Evolutionary conservation across 1,140 invertebrate genomes (phyloP).

Genomic region (Pseudobourletiella spinata): DNA sequence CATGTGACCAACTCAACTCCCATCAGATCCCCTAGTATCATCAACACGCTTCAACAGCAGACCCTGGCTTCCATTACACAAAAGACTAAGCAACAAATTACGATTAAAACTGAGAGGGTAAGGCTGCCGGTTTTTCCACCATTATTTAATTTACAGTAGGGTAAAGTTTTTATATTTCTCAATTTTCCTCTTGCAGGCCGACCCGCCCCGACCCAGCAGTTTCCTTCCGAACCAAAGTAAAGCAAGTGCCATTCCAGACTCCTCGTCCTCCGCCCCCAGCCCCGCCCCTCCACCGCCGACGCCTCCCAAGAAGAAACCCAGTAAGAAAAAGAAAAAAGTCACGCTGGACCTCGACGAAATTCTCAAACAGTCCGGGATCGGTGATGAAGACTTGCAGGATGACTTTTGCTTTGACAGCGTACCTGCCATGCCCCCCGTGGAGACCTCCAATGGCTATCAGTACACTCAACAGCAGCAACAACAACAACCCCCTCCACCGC

Average conservation of each 20-base stretch:
- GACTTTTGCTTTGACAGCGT: constrained; percentile 17
- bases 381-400: constrained; percentile 32
- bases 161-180: no score
- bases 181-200: no score
- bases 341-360: constrained; percentile 31
- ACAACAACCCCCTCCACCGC: neutral
- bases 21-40: neutral
- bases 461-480: neutral
- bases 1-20: neutral
- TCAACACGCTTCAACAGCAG: constrained; percentile 2
- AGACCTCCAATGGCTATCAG: neutral
- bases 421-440: neutral
- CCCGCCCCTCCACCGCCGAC: neutral
- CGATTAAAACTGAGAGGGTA: constrained; percentile 6
- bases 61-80: neutral
- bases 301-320: constrained; percentile 23
- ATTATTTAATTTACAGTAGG: neutral
- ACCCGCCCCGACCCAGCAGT: no score
- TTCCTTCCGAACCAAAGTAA: neutral
- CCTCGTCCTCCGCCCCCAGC: neutral
- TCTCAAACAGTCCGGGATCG: constrained; percentile 32
- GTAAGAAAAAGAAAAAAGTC: constrained; percentile 28
- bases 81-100: neutral
- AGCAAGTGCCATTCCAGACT: constrained; percentile 5
- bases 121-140: neutral